Evolutionary conservation across 2,888 invertebrate genomes (phyloP), one percentile per base, ranked within the genome.

Genomic region (Lasioglossum lativentre): DNA sequence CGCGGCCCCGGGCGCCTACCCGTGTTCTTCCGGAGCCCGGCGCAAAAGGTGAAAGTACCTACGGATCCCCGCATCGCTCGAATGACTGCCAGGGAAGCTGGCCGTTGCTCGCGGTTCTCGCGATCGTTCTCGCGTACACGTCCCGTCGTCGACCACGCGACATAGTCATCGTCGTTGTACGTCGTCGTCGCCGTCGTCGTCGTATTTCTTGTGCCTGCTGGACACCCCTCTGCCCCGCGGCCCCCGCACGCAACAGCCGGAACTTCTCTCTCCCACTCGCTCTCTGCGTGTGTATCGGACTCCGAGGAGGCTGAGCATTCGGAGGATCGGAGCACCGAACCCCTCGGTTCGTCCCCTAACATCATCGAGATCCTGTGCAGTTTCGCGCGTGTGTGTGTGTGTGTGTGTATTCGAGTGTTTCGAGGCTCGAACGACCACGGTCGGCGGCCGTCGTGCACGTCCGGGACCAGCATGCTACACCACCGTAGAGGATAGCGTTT

Each of bases 21-120:
- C 74, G 59, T n/a, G 56, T 63, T 68, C 56, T 23, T 70, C 45
- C 63, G 45, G 73, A 70, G 70, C 34, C 52, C 52, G 75, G 47
- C 78, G 59, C 72, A 34, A 45, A 86, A 75, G 86, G 86, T 86
- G 86, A 86, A 86, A 86, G 86, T 86, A 47, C 47, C 47, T 47
- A 78, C 34, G 79, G 66, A 76, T 63, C 73, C 75, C 72, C 56
- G 56, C 56, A 23, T 56, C 56, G 56, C 56, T 56, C 56, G 87
- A 86, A 87, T 87, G 87, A 86, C 83, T 87, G 87, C 87, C 80
- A 77, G 78, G 83, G 80, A 83, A 83, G 83, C 79, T 86, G 83
- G 75, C 75, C 45, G 80, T 81, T 34, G 78, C 72, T 85, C 80
- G 75, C 80, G 80, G 74, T n/a, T 77, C 86, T 83, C 30, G 88